phyloP scores from a whole-genome alignment of 2,888 invertebrate species.

The Hirudinaria manillensis region DNA sequence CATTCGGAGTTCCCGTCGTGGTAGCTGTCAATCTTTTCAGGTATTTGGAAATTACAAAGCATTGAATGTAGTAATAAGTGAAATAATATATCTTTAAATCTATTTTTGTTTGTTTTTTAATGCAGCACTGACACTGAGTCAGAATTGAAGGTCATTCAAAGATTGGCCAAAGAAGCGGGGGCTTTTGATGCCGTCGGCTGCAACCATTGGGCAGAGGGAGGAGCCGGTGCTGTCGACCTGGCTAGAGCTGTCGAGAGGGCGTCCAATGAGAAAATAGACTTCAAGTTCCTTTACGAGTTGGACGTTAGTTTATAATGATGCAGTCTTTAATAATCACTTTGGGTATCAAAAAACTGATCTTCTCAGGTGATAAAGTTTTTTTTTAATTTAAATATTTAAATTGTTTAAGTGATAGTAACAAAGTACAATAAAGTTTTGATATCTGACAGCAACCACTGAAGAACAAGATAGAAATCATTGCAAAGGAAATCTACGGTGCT shows the following conservation, averaged over 20 bases:
- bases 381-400: too few species aligned
- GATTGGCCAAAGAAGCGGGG: conserved; percentile 69
- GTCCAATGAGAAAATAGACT: conserved; percentile 61
- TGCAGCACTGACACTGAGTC: conserved; percentile 74
- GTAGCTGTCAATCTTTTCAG: conserved; percentile 83
- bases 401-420: too few species aligned
- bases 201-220: conserved; percentile 81
- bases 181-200: conserved; percentile 81
- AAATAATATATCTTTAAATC: neutral
- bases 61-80: neutral
- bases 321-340: too few species aligned
- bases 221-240: conserved; percentile 75
- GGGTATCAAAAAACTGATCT: too few species aligned
- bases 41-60: conserved; percentile 57
- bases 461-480: conserved; percentile 81
- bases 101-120: conserved; percentile 5
- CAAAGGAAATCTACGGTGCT: conserved; percentile 93
- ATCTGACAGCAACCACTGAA: conserved; percentile 62
- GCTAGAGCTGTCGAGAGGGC: conserved; percentile 81
- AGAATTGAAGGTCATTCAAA: conserved; percentile 73
- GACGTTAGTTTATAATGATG: conserved; percentile 20
- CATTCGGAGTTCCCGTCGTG: conserved; percentile 85
- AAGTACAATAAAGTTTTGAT: too few species aligned
- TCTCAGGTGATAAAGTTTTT: too few species aligned
- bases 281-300: conserved; percentile 57